Evolutionary conservation across 37 sponge, comb jelly and placozoan species (phyloP), one percentile per base, ranked within the genome.

Genomic region (Aphrocallistes beatrix): DNA sequence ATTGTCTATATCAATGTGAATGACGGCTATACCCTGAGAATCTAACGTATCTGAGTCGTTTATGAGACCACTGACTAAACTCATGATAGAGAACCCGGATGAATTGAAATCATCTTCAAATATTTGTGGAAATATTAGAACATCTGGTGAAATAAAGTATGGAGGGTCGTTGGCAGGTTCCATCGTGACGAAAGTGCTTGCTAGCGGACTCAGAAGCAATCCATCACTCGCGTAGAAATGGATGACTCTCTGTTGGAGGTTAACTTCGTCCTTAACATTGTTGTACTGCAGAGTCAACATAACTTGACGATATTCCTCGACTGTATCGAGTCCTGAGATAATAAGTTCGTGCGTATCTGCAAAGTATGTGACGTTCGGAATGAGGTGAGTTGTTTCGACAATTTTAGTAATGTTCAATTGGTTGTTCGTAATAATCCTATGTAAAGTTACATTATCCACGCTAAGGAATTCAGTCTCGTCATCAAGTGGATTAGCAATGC

Each of bases 141-240:
- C 47, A 16, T 38, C 48, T 23, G 85, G 45, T 21, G 50, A n/a
- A 39, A 89, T 93, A 51, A 93, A 89, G 16, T 47, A 36, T 16
- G 96, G 96, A n/a, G 93, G 87, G 82, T 95, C 93, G 37, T 95
- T 95, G 36, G 89, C 38, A 1, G 84, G 88, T 36, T 38, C 60
- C 39, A 93, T 87, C 23, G 81, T 39, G 23, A 95, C 82, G 16
- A n/a, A 38, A 1, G 91, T 83, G 83, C 87, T 85, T 0, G 86
- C 92, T n/a, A 83, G 60, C 0, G 85, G 37, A 42, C 96, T 95
- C 81, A 81, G 19, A 39, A 95, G 81, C 1, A 88, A 50, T 0
- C 93, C 90, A 39, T 95, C 96, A 51, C 85, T 90, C 0, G 90
- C 87, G 23, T 84, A 87, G 75, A 95, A 88, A 51, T 75, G 36